These are phyloP conservation scores for Cydia fagiglandana DNA, from an alignment of 1,140 invertebrate genomes.

Conservation along the genomic window DNA sequence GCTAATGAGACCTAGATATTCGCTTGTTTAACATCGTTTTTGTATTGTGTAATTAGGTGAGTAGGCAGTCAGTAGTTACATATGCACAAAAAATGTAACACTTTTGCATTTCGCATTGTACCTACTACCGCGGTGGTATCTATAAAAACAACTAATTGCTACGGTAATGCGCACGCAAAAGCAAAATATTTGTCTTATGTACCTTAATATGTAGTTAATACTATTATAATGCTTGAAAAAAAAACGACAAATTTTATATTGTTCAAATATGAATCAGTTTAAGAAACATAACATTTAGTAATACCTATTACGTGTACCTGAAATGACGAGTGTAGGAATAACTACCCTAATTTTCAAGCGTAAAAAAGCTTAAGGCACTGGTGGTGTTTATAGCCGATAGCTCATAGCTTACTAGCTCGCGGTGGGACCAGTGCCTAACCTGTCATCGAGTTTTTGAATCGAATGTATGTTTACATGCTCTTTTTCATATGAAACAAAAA, in stretches of 20 bases:
- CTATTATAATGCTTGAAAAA: background rate
- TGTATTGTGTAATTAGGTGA: background rate
- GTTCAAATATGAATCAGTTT: too few species aligned
- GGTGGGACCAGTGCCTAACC: too few species aligned
- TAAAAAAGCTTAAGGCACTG: too few species aligned
- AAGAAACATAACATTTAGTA: too few species aligned
- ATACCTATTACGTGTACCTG: too few species aligned
- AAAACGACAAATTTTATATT: background rate
- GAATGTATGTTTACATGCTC: too few species aligned
- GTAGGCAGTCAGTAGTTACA: background rate
- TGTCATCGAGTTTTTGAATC: too few species aligned
- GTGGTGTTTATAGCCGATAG: too few species aligned
- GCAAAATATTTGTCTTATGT: background rate
- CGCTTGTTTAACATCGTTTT: background rate
- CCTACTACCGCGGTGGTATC: background rate
- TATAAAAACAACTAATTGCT: slow-evolving; percentile 12
- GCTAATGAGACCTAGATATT: background rate
- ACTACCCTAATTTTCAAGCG: too few species aligned
- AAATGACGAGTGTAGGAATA: too few species aligned
- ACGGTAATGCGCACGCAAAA: background rate
- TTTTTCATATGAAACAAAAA: too few species aligned
- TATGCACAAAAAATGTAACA: slow-evolving; percentile 31
- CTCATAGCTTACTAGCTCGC: too few species aligned
- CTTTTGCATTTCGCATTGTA: background rate
- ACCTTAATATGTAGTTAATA: background rate